Conservation (phyloP, 1,140 invertebrate genomes). For the Drosophila mojavensis region DNA sequence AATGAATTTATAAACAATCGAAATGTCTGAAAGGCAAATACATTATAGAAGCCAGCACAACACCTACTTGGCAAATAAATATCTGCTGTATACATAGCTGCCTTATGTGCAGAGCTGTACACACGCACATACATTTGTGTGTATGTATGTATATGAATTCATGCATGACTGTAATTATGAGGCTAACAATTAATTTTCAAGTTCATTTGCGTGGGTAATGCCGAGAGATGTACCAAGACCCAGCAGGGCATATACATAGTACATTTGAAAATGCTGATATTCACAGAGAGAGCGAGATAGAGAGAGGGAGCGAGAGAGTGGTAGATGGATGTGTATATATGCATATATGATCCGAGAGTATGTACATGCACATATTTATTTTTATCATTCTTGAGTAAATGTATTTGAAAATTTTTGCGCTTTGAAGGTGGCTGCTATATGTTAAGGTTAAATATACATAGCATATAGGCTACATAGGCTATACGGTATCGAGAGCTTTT, state of each 20-base stretch:
- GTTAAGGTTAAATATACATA: slow-evolving; percentile 77
- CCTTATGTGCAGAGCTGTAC: slow-evolving; percentile 14
- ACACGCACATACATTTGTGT: background rate
- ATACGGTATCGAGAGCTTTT: slow-evolving; percentile 58
- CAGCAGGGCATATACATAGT: slow-evolving; percentile 43
- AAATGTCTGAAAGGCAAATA: slow-evolving; percentile 56
- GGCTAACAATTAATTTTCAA: slow-evolving; percentile 74
- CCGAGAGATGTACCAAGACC: slow-evolving; percentile 19
- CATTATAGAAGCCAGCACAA: slow-evolving; percentile 53
- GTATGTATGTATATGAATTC: slow-evolving; percentile 6
- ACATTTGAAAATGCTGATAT: too few species aligned
- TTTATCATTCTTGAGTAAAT: slow-evolving; percentile 76
- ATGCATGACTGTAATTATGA: slow-evolving; percentile 58
- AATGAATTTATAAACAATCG: slow-evolving; percentile 73
- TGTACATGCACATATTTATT: slow-evolving; percentile 65
- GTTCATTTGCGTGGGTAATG: slow-evolving; percentile 71
- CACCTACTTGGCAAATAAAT: slow-evolving; percentile 53
- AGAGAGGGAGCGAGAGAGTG: background rate
- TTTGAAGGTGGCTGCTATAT: slow-evolving; percentile 79
- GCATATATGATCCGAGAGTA: slow-evolving; percentile 39
- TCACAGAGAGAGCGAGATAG: slow-evolving; percentile 24
- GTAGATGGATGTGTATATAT: slow-evolving; percentile 5
- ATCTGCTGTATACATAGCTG: slow-evolving; percentile 25
- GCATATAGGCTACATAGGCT: slow-evolving; percentile 41
- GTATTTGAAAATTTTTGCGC: slow-evolving; percentile 54